Base-by-base conservation (phyloP, 2,797 vertebrate species). In the Notolepis coatsorum region DNA sequence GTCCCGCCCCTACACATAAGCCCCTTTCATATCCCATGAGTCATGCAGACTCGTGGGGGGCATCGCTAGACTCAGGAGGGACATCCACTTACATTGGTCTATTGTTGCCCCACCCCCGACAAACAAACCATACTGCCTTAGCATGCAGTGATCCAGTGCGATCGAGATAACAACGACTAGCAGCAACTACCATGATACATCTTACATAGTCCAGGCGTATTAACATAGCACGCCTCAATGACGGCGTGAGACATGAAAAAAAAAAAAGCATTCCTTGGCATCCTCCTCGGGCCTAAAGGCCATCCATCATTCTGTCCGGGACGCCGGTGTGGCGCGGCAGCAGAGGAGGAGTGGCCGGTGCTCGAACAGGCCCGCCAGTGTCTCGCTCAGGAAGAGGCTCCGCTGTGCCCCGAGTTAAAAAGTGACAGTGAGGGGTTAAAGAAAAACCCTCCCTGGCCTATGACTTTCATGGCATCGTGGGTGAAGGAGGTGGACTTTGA, bases 291-390 rank as follows among this genome's bases (percentile, higher is more conserved):
- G 61, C 52, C 38, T 54, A n/a, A n/a, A 37, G 10, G 24, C 30
- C 77, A 85, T 89, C 73, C 68, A 85, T 89, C 87, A 84, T 68
- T 13, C 49, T 17, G 39, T 79, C 70, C 63, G 65, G 60, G 15
- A 23, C 33, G 61, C 12, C 54, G 17, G 64, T 84, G 77, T 49
- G 60, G 43, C 48, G 77, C 18, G 18, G 68, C 68, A n/a, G 61
- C 64, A 61, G 1, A 33, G 74, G 55, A 59, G 20, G 72, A 54
- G 53, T 47, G 61, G 61, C 65, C 48, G 33, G 28, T 13, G 59
- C 20, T 49, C 41, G 18, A 73, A 82, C 73, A 82, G 77, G 30
- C 76, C 61, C 37, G 43, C 61, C 48, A 58, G 58, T 62, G 79
- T 81, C 50, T 61, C 18, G 8, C 35, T 25, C 30, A 49, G 42